Conservation (phyloP, 2,888 invertebrate species). For the Phalangium opilio region DNA sequence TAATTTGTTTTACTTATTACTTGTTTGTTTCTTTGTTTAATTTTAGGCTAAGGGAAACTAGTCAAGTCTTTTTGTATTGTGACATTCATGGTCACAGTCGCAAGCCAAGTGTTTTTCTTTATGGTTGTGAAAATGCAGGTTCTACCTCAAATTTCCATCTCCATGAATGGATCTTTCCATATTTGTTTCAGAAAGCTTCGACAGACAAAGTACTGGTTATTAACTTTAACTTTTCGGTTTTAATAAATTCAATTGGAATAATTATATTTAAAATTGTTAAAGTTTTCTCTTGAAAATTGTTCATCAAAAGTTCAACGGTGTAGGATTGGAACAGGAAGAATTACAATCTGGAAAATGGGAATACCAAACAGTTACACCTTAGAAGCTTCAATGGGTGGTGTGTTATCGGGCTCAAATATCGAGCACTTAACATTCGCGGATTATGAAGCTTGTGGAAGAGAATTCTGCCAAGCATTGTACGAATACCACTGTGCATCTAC, state of each 20-base stretch:
- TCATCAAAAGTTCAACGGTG: slow-evolving; percentile 83
- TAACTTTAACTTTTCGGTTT: no score
- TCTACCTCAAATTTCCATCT: slow-evolving; percentile 59
- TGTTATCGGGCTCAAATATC: slow-evolving; percentile 43
- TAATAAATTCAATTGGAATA: no score
- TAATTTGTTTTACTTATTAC: no score
- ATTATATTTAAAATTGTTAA: no score
- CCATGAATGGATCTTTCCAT: slow-evolving; percentile 81
- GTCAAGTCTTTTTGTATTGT: slow-evolving; percentile 76
- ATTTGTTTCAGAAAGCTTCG: slow-evolving; percentile 41
- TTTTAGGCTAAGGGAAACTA: slow-evolving; percentile 60
- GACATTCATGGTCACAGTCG: slow-evolving; percentile 90
- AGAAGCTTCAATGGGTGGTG: slow-evolving; percentile 88
- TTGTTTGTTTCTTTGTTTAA: background rate
- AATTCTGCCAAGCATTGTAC: slow-evolving; percentile 80
- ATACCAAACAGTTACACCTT: slow-evolving; percentile 86
- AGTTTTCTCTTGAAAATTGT: slow-evolving; percentile 54
- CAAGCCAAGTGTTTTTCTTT: slow-evolving; percentile 88
- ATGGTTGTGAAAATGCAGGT: slow-evolving; percentile 83
- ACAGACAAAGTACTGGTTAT: no score
- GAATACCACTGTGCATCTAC: slow-evolving; percentile 43
- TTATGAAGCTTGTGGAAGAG: slow-evolving; percentile 65
- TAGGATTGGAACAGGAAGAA: slow-evolving; percentile 86
- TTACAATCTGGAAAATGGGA: slow-evolving; percentile 90
- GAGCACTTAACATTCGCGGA: slow-evolving; percentile 73